phyloP scores from a whole-genome alignment of 2,888 invertebrate genomes.

The Polydrusus tereticollis region DNA sequence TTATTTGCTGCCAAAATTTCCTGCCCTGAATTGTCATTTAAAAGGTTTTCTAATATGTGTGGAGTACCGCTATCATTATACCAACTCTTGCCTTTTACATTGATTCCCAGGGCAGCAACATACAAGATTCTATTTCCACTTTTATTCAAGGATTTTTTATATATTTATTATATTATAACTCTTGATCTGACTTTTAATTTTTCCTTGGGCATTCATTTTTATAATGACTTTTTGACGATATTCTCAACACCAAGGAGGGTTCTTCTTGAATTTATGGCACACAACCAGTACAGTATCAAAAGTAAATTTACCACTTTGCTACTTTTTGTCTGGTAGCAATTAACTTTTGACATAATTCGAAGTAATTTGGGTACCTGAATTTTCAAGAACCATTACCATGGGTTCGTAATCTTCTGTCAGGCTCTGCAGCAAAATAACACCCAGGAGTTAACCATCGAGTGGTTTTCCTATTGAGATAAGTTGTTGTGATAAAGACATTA shows the following conservation, averaged over 20 bases:
- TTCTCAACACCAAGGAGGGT: not conserved
- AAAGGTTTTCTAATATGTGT: not conserved
- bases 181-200: not conserved
- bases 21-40: conserved; percentile 22
- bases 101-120: not conserved
- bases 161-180: not conserved
- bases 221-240: conserved; percentile 37
- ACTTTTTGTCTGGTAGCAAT: conserved; percentile 44
- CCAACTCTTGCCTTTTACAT: not conserved
- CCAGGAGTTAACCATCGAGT: conserved; percentile 51
- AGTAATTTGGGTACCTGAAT: conserved; percentile 42
- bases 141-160: not conserved
- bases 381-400: conserved; percentile 41
- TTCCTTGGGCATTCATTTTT: conserved; percentile 34
- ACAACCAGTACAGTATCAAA: conserved; percentile 25
- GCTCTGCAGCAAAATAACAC: conserved; percentile 49
- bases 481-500: conserved; percentile 50
- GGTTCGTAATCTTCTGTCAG: conserved; percentile 15
- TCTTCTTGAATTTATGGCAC: not conserved
- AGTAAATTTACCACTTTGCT: conserved; percentile 28
- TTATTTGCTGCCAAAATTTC: conserved; percentile 41
- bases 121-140: not conserved
- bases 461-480: conserved; percentile 32
- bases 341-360: conserved; percentile 48
- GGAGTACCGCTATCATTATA: not conserved